phyloP scores from a whole-genome alignment of 1,140 invertebrate species.

The Drosophila parabipectinata region DNA sequence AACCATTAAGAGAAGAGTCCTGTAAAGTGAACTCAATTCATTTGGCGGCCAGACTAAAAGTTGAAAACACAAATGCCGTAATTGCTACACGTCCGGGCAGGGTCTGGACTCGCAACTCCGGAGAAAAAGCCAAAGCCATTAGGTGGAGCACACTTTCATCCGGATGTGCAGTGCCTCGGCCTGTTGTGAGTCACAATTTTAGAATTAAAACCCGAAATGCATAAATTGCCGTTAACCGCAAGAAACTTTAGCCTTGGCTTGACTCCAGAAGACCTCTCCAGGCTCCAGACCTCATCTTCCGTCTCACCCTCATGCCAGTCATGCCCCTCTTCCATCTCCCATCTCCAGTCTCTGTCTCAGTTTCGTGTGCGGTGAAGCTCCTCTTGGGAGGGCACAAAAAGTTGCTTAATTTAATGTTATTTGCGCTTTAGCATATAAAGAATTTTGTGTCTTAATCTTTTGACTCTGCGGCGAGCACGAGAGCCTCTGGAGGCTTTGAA shows the following conservation, averaged over 20 bases:
- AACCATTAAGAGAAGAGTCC: not conserved
- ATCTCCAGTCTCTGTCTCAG: constrained; percentile 6
- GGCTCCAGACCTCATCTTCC: constrained; percentile 10
- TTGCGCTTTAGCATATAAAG: constrained; percentile 84
- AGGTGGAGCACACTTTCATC: constrained; percentile 51
- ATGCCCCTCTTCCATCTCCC: not conserved
- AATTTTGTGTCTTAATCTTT: constrained; percentile 84
- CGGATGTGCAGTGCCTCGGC: constrained; percentile 30
- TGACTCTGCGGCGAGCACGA: constrained; percentile 70
- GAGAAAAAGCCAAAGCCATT: constrained; percentile 55
- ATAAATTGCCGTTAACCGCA: constrained; percentile 80
- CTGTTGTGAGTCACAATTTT: constrained; percentile 80
- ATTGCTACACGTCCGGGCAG: constrained; percentile 68
- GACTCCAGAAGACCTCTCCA: constrained; percentile 28
- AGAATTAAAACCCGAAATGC: constrained; percentile 77
- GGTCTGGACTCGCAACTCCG: not conserved
- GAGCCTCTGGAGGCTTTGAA: constrained; percentile 70
- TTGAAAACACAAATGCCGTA: constrained; percentile 64
- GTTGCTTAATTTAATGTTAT: constrained; percentile 84
- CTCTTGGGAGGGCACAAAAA: constrained; percentile 66
- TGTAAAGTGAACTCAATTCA: constrained; percentile 27
- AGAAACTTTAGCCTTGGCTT: constrained; percentile 74
- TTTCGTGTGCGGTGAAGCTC: constrained; percentile 26
- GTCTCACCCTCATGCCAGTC: not conserved
- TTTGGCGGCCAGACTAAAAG: constrained; percentile 57